Conservation (phyloP, 2,888 invertebrate species). For the Nasonia oneida region DNA sequence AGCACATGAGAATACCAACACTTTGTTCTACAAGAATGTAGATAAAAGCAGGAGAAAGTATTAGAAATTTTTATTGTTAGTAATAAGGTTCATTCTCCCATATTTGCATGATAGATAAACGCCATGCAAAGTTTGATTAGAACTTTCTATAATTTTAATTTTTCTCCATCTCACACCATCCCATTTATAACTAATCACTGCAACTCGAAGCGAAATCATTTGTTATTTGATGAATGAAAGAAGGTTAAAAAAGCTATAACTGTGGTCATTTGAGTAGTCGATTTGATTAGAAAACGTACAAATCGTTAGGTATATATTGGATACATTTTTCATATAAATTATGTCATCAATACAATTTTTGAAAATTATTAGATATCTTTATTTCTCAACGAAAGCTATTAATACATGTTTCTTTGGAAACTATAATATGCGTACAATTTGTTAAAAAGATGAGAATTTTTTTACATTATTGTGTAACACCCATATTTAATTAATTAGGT, state of each 20-base stretch:
- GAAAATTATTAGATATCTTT: no score
- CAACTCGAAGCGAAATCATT: neutral
- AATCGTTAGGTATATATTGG: neutral
- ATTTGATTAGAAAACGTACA: neutral
- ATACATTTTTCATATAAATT: no score
- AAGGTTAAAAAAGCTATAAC: neutral
- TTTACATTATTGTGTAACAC: neutral
- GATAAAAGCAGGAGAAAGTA: neutral
- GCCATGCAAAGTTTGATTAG: neutral
- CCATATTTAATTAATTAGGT: neutral
- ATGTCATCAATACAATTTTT: no score
- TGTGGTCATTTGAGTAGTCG: no score
- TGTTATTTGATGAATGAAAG: neutral
- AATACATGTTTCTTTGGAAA: neutral
- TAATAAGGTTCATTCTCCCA: neutral
- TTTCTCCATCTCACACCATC: neutral
- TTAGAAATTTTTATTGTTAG: neutral
- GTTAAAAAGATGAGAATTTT: neutral
- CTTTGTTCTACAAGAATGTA: neutral
- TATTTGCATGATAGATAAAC: neutral
- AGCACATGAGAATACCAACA: neutral
- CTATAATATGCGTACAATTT: neutral
- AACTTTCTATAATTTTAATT: constrained; percentile 8
- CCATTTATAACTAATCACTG: neutral
- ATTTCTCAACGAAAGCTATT: no score